Percentiles rank a stretch among this genome's conserved stretches.
phyloP scores from a whole-genome alignment of 2,888 invertebrate genomes.

The Pimpla rufipes region DNA sequence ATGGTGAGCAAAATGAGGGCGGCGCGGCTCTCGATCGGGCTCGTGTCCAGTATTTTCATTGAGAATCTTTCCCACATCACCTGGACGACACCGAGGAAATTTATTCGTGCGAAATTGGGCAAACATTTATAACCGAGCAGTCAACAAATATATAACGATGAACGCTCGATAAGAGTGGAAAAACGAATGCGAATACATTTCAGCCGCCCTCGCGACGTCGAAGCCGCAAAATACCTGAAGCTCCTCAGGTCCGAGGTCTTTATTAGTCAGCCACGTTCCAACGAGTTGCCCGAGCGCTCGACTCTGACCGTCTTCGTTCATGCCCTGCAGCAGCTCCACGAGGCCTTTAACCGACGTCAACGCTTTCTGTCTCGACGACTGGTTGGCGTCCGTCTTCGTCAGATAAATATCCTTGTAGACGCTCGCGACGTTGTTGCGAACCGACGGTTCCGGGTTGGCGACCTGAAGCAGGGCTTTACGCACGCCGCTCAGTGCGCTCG shows the following conservation, averaged over 20 bases:
- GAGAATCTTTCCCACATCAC: constrained; percentile 95
- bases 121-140: neutral
- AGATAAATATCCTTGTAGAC: constrained; percentile 82
- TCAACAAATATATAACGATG: neutral
- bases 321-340: constrained; percentile 77
- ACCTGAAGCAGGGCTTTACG: constrained; percentile 81
- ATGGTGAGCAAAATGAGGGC: constrained; percentile 93
- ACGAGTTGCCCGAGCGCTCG: constrained; percentile 78
- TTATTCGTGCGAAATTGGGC: neutral
- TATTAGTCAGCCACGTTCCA: constrained; percentile 77
- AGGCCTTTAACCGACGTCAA: constrained; percentile 76
- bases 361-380: constrained; percentile 77
- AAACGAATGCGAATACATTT: too few species aligned
- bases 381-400: constrained; percentile 67
- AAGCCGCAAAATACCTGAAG: constrained; percentile 78
- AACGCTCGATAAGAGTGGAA: too few species aligned
- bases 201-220: too few species aligned
- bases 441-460: constrained; percentile 81
- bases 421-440: constrained; percentile 79
- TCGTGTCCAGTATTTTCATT: constrained; percentile 90
- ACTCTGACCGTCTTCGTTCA: constrained; percentile 80
- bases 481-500: constrained; percentile 89
- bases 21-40: constrained; percentile 90
- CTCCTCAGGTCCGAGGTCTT: constrained; percentile 77
- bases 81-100: constrained; percentile 81